Conservation (phyloP, 2,888 invertebrate species). For the Microplitis deprimator region DNA sequence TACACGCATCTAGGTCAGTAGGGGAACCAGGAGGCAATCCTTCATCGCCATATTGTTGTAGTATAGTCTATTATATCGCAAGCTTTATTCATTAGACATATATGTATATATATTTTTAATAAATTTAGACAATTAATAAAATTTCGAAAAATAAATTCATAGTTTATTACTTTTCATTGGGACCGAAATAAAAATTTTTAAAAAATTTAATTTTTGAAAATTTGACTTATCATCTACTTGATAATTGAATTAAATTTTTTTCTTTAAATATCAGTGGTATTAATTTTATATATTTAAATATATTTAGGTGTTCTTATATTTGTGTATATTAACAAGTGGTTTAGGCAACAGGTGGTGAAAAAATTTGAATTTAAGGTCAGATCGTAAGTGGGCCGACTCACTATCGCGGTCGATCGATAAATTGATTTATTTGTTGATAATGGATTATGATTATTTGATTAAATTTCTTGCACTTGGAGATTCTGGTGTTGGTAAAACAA, state of each 20-base stretch:
- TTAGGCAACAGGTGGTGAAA: background rate
- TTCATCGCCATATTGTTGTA: constrained; percentile 26
- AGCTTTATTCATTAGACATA: background rate
- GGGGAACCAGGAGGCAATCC: background rate
- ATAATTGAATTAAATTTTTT: too few relatives aligned
- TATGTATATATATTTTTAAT: background rate
- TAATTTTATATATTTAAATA: background rate
- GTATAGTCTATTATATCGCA: background rate
- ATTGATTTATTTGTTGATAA: constrained; percentile 55
- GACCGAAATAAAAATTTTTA: too few relatives aligned
- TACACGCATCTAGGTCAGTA: constrained; percentile 26
- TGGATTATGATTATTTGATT: constrained; percentile 93
- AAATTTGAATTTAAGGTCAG: background rate
- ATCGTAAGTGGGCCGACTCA: background rate
- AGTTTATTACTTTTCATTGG: too few relatives aligned
- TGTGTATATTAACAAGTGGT: background rate
- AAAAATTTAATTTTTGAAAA: too few relatives aligned
- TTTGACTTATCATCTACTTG: too few relatives aligned
- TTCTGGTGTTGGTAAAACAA: constrained; percentile 97
- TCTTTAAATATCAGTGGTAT: too few relatives aligned
- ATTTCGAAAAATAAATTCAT: too few relatives aligned
- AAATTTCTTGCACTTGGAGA: constrained; percentile 96
- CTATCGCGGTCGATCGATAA: background rate
- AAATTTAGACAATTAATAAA: too few relatives aligned
- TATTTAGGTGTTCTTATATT: background rate